These are phyloP conservation scores for Acanthis flammea DNA, from an alignment of 2,797 vertebrate species.

Conservation along the genomic window DNA sequence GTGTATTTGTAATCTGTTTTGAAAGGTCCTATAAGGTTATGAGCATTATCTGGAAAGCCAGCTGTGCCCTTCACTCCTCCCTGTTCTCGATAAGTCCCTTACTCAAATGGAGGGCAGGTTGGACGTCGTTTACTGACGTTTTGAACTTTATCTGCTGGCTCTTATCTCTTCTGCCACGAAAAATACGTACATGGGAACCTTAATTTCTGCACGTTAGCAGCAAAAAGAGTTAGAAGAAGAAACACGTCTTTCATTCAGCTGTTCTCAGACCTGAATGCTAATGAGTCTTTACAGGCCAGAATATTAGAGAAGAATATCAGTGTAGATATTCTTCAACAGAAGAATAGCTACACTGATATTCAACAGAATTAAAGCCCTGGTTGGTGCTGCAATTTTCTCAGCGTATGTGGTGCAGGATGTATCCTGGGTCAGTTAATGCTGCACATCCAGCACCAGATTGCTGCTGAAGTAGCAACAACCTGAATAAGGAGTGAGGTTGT, in stretches of 20 bases:
- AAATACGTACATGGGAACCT: background rate
- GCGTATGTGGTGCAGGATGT: background rate
- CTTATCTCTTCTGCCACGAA: conserved; percentile 9
- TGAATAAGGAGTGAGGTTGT: background rate
- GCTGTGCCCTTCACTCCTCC: conserved; percentile 14
- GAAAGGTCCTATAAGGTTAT: conserved; percentile 40
- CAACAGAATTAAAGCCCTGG: background rate
- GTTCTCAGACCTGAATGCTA: background rate
- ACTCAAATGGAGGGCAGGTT: background rate
- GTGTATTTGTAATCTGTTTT: background rate
- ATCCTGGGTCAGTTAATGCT: background rate
- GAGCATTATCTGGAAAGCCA: conserved; percentile 56
- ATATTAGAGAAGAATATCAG: background rate
- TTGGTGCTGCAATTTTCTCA: background rate
- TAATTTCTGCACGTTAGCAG: conserved; percentile 25
- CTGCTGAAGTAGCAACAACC: background rate
- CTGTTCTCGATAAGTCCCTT: background rate
- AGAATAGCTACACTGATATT: no score
- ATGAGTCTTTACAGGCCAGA: background rate
- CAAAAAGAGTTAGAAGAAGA: background rate
- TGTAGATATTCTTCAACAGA: no score
- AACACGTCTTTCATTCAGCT: background rate
- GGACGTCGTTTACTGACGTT: background rate
- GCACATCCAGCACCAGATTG: background rate
- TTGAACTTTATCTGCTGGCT: conserved; percentile 16